Conservation (phyloP, 1,140 invertebrate species). For the Gryon sp. region DNA sequence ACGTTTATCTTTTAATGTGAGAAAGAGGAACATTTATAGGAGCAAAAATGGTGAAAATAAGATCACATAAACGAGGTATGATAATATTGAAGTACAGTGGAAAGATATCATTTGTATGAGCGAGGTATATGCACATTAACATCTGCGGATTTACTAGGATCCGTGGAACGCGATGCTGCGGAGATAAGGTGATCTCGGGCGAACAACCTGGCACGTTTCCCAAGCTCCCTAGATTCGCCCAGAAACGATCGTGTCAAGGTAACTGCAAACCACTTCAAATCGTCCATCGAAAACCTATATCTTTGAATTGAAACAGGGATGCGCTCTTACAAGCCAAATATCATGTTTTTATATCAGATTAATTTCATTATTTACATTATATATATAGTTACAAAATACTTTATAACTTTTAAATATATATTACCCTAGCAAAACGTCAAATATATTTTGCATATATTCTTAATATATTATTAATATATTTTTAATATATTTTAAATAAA, state of each 20-base stretch:
- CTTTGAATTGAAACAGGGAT: conserved; percentile 17
- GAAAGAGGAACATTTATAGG: too few relatives aligned
- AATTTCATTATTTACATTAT: too few relatives aligned
- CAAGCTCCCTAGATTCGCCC: conserved; percentile 53
- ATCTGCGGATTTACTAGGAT: conserved; percentile 33
- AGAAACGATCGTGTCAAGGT: conserved; percentile 57
- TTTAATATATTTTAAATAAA: too few relatives aligned
- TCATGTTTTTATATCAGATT: too few relatives aligned
- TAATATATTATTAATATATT: too few relatives aligned
- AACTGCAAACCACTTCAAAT: conserved; percentile 40
- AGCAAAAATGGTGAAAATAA: conserved; percentile 10
- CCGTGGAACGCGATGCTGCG: conserved; percentile 14
- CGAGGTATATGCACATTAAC: conserved; percentile 25
- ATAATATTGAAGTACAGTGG: conserved; percentile 12
- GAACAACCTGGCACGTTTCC: conserved; percentile 62
- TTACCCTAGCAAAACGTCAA: too few relatives aligned
- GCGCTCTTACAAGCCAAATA: neutral
- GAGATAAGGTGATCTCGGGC: conserved; percentile 49
- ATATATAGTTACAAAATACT: too few relatives aligned
- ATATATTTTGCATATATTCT: too few relatives aligned
- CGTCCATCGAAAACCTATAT: conserved; percentile 35
- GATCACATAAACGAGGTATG: conserved; percentile 15
- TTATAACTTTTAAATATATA: too few relatives aligned
- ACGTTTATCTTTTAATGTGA: neutral
- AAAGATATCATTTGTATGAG: conserved; percentile 19